Evolutionary conservation across 2,888 invertebrate genomes (phyloP), one percentile per base, ranked within the genome.

Genomic region (Volucella inflata): DNA sequence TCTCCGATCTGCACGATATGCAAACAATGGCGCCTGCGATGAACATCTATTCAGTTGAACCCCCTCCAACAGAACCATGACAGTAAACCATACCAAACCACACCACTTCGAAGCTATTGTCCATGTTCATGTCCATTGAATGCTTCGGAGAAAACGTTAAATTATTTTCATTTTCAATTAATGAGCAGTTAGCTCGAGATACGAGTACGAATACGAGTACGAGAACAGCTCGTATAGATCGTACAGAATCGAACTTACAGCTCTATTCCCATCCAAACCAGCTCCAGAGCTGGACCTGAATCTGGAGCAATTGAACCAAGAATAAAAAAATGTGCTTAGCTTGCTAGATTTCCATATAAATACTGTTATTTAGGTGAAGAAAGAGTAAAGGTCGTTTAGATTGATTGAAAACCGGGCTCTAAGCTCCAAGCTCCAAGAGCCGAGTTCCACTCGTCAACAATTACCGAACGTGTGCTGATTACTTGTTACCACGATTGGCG

Each of bases 11-110:
- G 68, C 48, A 30, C 30, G 64, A 55, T 50, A 64, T 51, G 14
- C 44, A 68, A 79, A 71, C 75, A 84, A 76, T 71, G 75, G 84
- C 84, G 84, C 84, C 74, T 51, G 78, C 78, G 74, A 78, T 68
- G 74, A 68, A 38, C 17, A 16, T 30, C 30, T 30, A 3, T 30
- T 30, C 30, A 30, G 30, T 30, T 30, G 30, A 6, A 30, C 30
- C 30, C 6, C 6, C 30, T 30, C 30, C 30, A 30, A 30, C 30
- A 30, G 30, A 30, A 30, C 6, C 6, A 30, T 30, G 30, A 30
- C 30, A 30, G 30, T 30, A 30, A 30, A 30, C 6, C 30, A 30
- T 30, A 30, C 30, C 6, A 30, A 30, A 71, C 16, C 17, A 16
- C 55, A 51, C 17, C 51, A 17, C 11, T 17, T 51, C 21, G 14